A percentile compares a stretch with the other conserved stretches of the same genome.
These are phyloP conservation scores for Tychaedon coryphoeus DNA, from an alignment of 2,113 vertebrate species.

Conservation along the genomic window DNA sequence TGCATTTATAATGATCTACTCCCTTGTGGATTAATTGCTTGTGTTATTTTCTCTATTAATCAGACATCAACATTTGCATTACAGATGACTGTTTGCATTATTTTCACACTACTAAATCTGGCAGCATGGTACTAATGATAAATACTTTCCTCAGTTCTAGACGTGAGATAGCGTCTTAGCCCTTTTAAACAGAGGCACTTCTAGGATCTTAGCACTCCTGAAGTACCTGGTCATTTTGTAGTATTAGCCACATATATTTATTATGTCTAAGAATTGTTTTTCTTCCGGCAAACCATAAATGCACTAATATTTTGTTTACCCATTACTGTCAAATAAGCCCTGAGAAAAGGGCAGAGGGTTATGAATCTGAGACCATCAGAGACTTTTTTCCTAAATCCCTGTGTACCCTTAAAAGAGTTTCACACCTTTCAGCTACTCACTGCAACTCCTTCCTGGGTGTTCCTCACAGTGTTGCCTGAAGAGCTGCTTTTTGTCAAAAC, in stretches of 20 bases:
- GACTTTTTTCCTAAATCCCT: neutral
- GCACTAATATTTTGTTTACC: neutral
- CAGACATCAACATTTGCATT: conserved; percentile 55
- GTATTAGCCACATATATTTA: neutral
- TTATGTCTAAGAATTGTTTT: neutral
- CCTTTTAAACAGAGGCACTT: neutral
- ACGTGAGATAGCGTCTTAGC: neutral
- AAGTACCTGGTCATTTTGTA: neutral
- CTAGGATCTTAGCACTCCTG: neutral
- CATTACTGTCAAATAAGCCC: neutral
- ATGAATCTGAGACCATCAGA: neutral
- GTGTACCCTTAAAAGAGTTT: neutral
- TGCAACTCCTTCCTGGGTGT: neutral
- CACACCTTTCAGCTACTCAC: neutral
- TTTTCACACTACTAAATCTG: conserved; percentile 32
- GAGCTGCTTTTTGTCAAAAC: neutral
- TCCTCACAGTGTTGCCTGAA: neutral
- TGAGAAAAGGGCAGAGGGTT: neutral
- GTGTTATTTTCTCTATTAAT: conserved; percentile 61
- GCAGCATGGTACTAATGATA: neutral
- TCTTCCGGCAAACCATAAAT: neutral
- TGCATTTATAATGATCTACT: conserved; percentile 48
- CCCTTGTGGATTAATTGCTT: conserved; percentile 46
- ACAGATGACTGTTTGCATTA: conserved; percentile 32
- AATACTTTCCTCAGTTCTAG: neutral